Conservation (phyloP, 2,113 vertebrate genomes). For the Spheniscus mendiculus region DNA sequence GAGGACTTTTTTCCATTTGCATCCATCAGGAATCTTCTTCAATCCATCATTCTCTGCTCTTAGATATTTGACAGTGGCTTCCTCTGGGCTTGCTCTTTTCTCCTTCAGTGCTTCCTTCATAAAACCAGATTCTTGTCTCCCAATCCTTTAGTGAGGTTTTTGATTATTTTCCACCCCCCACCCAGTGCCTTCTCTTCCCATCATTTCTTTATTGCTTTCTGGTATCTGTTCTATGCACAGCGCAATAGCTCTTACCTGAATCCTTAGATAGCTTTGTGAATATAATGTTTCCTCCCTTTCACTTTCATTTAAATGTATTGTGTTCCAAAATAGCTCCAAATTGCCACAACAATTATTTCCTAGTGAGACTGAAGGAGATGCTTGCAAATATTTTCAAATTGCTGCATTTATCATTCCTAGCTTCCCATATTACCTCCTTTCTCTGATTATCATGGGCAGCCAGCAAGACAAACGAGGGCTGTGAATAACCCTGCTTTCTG, state of each 20-base stretch:
- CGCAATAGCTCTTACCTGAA: not conserved
- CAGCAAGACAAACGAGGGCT: not conserved
- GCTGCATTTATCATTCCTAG: not conserved
- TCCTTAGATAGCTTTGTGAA: not conserved
- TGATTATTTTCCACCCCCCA: not conserved
- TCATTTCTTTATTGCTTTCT: not conserved
- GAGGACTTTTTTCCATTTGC: not conserved
- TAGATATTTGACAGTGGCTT: not conserved
- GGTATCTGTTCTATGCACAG: not conserved
- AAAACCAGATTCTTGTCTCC: not conserved
- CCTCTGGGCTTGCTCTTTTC: not conserved
- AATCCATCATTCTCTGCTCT: not conserved
- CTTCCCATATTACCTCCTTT: not conserved
- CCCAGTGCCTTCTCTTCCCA: not conserved
- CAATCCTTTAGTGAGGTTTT: not conserved
- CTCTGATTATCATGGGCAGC: not conserved
- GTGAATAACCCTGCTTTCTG: not conserved
- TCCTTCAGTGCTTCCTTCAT: not conserved
- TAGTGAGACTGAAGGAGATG: not conserved
- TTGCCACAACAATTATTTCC: not conserved
- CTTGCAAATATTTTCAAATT: not conserved
- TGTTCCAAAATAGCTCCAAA: not conserved
- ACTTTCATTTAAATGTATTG: not conserved
- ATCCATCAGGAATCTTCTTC: not conserved
- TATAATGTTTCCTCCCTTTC: not conserved